phyloP scores from a whole-genome alignment of 35 echinoderm and acorn worm genomes.

The Eucidaris tribuloides region DNA sequence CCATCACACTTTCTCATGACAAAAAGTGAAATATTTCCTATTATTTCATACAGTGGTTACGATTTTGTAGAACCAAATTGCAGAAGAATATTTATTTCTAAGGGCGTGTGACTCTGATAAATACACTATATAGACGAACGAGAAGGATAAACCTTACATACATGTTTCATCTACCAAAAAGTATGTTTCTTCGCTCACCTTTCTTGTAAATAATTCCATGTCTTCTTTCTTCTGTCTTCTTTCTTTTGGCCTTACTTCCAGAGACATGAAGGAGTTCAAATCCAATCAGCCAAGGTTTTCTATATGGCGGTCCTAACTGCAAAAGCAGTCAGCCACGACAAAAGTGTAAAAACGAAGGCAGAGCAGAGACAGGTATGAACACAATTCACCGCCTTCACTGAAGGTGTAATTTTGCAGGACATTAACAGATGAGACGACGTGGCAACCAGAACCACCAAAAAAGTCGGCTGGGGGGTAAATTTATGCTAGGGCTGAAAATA shows the following conservation, averaged over 20 bases:
- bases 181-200: too few species aligned
- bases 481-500: too few species aligned
- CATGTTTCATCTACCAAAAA: too few species aligned
- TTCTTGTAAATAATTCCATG: background rate
- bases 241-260: background rate
- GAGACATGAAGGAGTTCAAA: slow-evolving; percentile 81
- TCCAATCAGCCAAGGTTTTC: slow-evolving; percentile 67
- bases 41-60: too few species aligned
- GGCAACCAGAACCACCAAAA: background rate
- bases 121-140: too few species aligned
- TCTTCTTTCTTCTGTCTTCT: background rate
- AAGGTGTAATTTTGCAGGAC: background rate
- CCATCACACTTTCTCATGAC: too few species aligned
- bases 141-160: too few species aligned
- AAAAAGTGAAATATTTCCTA: too few species aligned
- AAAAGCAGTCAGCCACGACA: slow-evolving; percentile 68
- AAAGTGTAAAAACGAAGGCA: slow-evolving; percentile 82
- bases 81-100: too few species aligned
- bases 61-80: too few species aligned
- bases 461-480: too few species aligned
- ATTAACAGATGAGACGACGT: background rate
- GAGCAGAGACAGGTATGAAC: slow-evolving; percentile 73
- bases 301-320: slow-evolving; percentile 62
- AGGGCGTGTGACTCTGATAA: too few species aligned
- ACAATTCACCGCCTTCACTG: background rate